Evolutionary conservation across 2,797 vertebrate species (phyloP), one percentile per base, ranked within the genome.

Genomic region (Labeo calbasu): DNA sequence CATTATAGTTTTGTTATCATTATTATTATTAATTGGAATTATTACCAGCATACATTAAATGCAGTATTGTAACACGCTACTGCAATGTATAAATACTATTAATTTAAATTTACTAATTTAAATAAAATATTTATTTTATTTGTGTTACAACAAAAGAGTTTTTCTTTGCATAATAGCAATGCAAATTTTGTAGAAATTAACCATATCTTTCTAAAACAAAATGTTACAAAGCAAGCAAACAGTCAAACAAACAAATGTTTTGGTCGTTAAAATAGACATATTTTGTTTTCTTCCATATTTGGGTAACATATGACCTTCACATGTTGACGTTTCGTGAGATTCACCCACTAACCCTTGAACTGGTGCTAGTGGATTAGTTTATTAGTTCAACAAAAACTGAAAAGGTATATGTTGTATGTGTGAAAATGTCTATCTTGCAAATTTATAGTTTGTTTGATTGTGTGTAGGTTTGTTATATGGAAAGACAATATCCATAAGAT

Each of bases 361-460:
- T 71, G 68, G 36, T 80, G 32, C 32, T 43, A 53, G 36, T 81
- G 68, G 23, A 71, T 61, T 32, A 15, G 32, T 8, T 55, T 43
- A 43, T 57, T 9, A 21, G n/a, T 25, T 13, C 40, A 23, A 23
- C 50, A 11, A 50, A 65, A 19, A n/a, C 40, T 21, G 17, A 12
- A 23, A 19, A 5, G 43, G 28, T 57, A 25, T 23, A 79, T 55
- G 36, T 14, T 21, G 14, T 68, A 40, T 57, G 14, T 80, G 32
- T 69, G n/a, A 55, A 55, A 70, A 61, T 51, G n/a, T 19, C 46
- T 2, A 21, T 69, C 8, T n/a, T 13, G 43, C 36, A 71, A 1
- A 81, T 57, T 21, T 59, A 28, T 36, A 12, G n/a, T 12, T 5
- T 40, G 9, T 9, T 36, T 36, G 10, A 40, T 46, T 71, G 36